phyloP scores from a whole-genome alignment of 2,113 vertebrate species.

The Ardeotis arabs region DNA sequence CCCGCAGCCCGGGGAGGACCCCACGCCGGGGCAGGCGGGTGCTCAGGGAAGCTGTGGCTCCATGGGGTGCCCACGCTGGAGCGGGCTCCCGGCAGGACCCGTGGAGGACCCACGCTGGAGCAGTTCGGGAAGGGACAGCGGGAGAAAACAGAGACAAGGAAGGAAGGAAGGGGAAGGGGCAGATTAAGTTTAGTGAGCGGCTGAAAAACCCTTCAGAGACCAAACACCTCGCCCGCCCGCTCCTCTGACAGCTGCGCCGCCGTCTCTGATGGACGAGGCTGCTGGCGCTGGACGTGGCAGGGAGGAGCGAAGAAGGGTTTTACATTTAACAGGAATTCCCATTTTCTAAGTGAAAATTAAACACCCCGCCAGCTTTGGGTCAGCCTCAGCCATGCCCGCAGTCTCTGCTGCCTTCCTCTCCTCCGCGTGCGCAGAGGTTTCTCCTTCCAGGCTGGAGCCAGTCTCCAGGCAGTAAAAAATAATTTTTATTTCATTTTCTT shows the following conservation, averaged over 20 bases:
- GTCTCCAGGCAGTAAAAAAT: background rate
- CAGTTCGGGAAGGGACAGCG: too few relatives aligned
- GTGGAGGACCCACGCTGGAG: too few relatives aligned
- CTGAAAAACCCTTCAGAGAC: background rate
- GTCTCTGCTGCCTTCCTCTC: rapidly evolving
- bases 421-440: background rate
- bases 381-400: background rate
- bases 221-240: background rate
- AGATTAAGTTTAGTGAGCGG: background rate
- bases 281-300: background rate
- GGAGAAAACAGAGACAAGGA: background rate
- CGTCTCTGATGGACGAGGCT: background rate
- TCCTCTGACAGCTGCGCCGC: background rate
- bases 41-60: too few relatives aligned
- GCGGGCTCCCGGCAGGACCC: too few relatives aligned
- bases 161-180: background rate
- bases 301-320: background rate
- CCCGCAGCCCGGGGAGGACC: too few relatives aligned
- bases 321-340: background rate
- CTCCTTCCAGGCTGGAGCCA: background rate
- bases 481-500: background rate
- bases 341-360: background rate
- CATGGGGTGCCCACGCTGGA: too few relatives aligned
- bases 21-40: too few relatives aligned
- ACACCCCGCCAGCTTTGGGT: background rate